Percentiles rank a stretch among this genome's conserved stretches.
phyloP scores from a whole-genome alignment of 2,888 invertebrate species.

The Lacanobia wlatinum region DNA sequence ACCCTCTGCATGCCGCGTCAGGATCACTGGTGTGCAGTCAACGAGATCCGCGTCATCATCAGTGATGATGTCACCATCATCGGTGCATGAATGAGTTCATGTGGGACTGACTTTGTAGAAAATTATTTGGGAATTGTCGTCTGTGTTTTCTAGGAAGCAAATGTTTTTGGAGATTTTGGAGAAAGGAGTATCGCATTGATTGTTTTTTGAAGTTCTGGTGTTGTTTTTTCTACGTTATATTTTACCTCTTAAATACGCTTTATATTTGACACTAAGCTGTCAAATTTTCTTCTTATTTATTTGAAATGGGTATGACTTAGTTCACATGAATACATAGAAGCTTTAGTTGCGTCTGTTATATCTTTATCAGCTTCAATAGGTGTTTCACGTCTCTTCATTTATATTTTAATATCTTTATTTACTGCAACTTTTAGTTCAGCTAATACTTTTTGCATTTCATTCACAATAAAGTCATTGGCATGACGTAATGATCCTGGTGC shows the following conservation, averaged over 20 bases:
- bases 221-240: background rate
- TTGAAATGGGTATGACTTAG: too few species aligned
- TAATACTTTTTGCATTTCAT: slow-evolving; percentile 11
- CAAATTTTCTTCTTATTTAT: too few species aligned
- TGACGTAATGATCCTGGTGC: slow-evolving; percentile 56
- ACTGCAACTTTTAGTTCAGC: background rate
- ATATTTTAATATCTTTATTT: background rate
- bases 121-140: background rate
- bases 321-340: background rate
- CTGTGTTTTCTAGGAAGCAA: background rate
- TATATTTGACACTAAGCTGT: too few species aligned
- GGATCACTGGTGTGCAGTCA: slow-evolving; percentile 61
- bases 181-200: background rate
- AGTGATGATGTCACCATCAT: slow-evolving; percentile 34
- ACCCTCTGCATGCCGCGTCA: slow-evolving; percentile 49
- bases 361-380: too few species aligned
- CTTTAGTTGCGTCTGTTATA: background rate
- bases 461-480: slow-evolving; percentile 28
- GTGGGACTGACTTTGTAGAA: slow-evolving; percentile 9
- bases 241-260: background rate
- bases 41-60: slow-evolving; percentile 46
- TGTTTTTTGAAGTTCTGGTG: background rate
- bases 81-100: slow-evolving; percentile 36
- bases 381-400: too few species aligned
- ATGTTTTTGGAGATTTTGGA: background rate